phyloP scores from a whole-genome alignment of 2,888 invertebrate genomes.

The Thumatha senex region DNA sequence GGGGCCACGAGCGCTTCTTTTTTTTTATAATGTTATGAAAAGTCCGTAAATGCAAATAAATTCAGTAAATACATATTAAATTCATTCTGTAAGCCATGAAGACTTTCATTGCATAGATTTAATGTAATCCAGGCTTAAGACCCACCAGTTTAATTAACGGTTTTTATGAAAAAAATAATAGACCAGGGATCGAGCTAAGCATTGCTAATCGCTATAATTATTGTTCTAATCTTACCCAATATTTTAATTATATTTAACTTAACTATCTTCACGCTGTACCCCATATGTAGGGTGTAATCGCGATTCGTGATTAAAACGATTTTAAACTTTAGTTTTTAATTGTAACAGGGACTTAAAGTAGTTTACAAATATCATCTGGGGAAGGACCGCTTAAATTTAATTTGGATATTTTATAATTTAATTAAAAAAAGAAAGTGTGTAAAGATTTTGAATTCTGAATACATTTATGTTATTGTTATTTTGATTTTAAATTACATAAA shows the following conservation, averaged over 20 bases:
- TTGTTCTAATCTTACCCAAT: conserved; percentile 6
- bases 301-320: too few relatives aligned
- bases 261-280: too few relatives aligned
- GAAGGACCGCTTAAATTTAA: too few relatives aligned
- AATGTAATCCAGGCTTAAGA: conserved; percentile 42
- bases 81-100: conserved; percentile 45
- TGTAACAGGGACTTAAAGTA: too few relatives aligned
- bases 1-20: too few relatives aligned
- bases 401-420: too few relatives aligned
- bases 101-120: conserved; percentile 46
- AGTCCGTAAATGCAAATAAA: conserved; percentile 33
- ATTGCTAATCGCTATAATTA: conserved; percentile 11
- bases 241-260: conserved; percentile 5
- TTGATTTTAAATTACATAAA: too few relatives aligned
- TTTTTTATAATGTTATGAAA: conserved; percentile 32
- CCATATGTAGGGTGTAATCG: neutral
- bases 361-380: too few relatives aligned
- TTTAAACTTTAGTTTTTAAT: too few relatives aligned
- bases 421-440: too few relatives aligned
- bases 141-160: conserved; percentile 35
- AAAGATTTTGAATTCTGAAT: too few relatives aligned
- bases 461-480: too few relatives aligned
- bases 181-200: conserved; percentile 19
- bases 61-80: conserved; percentile 49
- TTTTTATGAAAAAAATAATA: conserved; percentile 35